Evolutionary conservation across 1,140 invertebrate species (phyloP).

Genomic region (Camponotus pennsylvanicus): DNA sequence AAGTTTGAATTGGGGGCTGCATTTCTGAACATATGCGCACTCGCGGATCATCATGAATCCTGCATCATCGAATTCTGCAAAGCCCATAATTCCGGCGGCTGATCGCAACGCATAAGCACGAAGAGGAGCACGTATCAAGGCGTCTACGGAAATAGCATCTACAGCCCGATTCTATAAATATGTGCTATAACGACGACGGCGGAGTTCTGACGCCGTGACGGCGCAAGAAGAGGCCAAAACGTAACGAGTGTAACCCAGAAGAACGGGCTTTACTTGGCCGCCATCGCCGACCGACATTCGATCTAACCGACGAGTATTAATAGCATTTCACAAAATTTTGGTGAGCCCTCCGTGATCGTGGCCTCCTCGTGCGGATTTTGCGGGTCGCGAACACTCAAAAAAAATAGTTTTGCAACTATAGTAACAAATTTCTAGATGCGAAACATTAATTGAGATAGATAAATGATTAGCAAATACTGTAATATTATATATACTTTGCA

Average conservation of each 20-base stretch:
- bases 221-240: slow-evolving; percentile 71
- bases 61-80: slow-evolving; percentile 45
- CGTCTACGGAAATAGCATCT: slow-evolving; percentile 85
- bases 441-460: no score
- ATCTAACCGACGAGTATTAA: slow-evolving; percentile 85
- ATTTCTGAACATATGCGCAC: slow-evolving; percentile 1
- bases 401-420: no score
- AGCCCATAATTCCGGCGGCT: slow-evolving; percentile 60
- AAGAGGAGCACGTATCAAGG: slow-evolving; percentile 68
- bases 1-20: background rate
- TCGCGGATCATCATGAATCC: slow-evolving; percentile 12
- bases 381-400: background rate
- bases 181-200: slow-evolving; percentile 73
- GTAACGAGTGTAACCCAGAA: slow-evolving; percentile 76
- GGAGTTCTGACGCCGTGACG: slow-evolving; percentile 64
- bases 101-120: slow-evolving; percentile 57
- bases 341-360: background rate
- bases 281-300: slow-evolving; percentile 85
- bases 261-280: slow-evolving; percentile 86
- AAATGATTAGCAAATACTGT: no score
- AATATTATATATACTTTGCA: no score
- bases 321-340: slow-evolving; percentile 83
- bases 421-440: no score
- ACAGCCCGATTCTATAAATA: slow-evolving; percentile 85
- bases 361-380: background rate